Conservation (phyloP, 2,113 vertebrate species). For the Hucho hucho region DNA sequence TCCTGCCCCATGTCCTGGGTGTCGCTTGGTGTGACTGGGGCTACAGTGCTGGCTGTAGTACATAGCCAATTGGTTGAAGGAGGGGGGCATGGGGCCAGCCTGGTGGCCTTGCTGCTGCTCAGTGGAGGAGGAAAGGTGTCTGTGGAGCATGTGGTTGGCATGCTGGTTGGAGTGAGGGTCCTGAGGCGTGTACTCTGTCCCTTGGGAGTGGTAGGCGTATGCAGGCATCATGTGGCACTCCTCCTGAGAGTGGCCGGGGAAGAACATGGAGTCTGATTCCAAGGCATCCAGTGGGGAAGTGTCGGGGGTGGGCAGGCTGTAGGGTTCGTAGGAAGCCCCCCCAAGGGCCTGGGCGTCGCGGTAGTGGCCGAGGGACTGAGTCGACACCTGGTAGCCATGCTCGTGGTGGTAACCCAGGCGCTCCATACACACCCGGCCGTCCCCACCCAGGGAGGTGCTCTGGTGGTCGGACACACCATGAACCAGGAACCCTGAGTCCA, state of each 20-base stretch:
- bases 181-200: slow-evolving; percentile 58
- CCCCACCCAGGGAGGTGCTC: slow-evolving; percentile 55
- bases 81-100: slow-evolving; percentile 57
- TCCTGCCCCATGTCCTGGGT: slow-evolving; percentile 61
- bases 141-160: slow-evolving; percentile 58
- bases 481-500: slow-evolving; percentile 83
- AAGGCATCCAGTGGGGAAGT: slow-evolving; percentile 87
- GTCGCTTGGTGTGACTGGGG: slow-evolving; percentile 57
- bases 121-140: slow-evolving; percentile 61
- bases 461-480: slow-evolving; percentile 74
- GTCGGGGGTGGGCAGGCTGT: slow-evolving; percentile 89
- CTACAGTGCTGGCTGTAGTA: slow-evolving; percentile 80
- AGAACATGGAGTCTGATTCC: slow-evolving; percentile 82
- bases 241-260: slow-evolving; percentile 78
- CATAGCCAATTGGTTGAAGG: slow-evolving; percentile 79
- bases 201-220: slow-evolving; percentile 78
- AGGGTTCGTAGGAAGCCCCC: slow-evolving; percentile 77
- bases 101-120: slow-evolving; percentile 63
- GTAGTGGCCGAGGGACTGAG: slow-evolving; percentile 76
- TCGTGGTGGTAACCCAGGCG: slow-evolving; percentile 71
- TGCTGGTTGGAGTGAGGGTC: slow-evolving; percentile 64
- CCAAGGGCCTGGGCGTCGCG: slow-evolving; percentile 76
- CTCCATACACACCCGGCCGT: slow-evolving; percentile 74
- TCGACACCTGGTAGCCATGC: slow-evolving; percentile 68
- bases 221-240: slow-evolving; percentile 76